These are phyloP conservation scores for Umimayanthus chanpuru DNA, from an alignment of 92 coral and sea anemone species.

Conservation along the genomic window DNA sequence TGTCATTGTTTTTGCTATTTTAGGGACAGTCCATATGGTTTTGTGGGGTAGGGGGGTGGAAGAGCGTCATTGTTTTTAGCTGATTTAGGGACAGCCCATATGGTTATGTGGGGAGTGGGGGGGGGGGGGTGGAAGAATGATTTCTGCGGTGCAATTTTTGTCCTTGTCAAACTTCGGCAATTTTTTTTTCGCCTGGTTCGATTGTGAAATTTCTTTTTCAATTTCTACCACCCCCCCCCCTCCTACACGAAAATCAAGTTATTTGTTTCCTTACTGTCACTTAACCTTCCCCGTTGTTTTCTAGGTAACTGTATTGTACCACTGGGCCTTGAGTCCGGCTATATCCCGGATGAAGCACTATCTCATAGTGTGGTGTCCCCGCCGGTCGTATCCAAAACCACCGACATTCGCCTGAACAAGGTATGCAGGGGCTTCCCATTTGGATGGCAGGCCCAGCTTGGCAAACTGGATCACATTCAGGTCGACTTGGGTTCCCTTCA, in stretches of 20 bases:
- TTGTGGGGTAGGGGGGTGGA: too few relatives aligned
- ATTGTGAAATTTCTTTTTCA: too few relatives aligned
- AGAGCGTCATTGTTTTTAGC: neutral
- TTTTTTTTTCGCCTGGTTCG: too few relatives aligned
- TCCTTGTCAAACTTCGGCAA: too few relatives aligned
- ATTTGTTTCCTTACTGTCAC: neutral
- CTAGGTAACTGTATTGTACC: slow-evolving; percentile 76
- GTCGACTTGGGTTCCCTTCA: slow-evolving; percentile 78
- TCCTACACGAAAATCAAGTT: too few relatives aligned
- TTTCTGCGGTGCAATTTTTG: too few relatives aligned
- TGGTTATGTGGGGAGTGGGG: too few relatives aligned
- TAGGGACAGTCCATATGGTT: too few relatives aligned
- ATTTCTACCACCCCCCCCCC: too few relatives aligned
- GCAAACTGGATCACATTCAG: slow-evolving; percentile 65
- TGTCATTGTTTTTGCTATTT: too few relatives aligned
- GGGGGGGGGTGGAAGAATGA: too few relatives aligned
- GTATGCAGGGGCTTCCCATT: slow-evolving; percentile 32
- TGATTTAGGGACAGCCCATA: too few relatives aligned
- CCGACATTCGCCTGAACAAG: slow-evolving; percentile 80
- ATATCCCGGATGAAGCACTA: slow-evolving; percentile 76
- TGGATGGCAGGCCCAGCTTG: slow-evolving; percentile 79
- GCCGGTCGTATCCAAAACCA: slow-evolving; percentile 24
- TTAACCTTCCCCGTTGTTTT: neutral
- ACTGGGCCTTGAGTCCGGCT: slow-evolving; percentile 91
- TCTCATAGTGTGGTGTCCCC: slow-evolving; percentile 62